A percentile compares a stretch with the other conserved stretches of the same genome.
Conservation (phyloP, 2,113 vertebrate species). For the Coracopsis vasa region DNA sequence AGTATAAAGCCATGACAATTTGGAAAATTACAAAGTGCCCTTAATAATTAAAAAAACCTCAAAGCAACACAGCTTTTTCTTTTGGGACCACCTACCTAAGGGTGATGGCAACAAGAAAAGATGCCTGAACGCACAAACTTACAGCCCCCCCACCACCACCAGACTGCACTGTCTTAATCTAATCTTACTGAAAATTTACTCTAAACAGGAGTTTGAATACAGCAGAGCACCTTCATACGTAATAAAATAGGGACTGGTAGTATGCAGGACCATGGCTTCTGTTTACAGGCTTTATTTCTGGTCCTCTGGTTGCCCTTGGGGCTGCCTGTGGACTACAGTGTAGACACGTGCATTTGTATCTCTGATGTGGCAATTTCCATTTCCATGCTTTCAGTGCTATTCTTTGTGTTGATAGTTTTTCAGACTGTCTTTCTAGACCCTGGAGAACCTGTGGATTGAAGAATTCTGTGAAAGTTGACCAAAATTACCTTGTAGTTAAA, state of each 20-base stretch:
- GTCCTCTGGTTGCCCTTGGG: neutral
- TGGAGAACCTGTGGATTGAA: neutral
- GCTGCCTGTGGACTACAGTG: neutral
- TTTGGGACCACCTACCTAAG: too few species aligned
- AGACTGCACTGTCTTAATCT: neutral
- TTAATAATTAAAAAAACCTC: too few species aligned
- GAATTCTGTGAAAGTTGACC: neutral
- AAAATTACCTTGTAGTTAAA: neutral
- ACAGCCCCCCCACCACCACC: neutral
- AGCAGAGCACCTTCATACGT: neutral
- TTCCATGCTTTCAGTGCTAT: neutral
- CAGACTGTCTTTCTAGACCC: neutral
- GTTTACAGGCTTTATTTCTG: neutral
- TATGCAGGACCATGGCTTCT: neutral
- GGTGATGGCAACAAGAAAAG: neutral
- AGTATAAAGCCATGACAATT: too few species aligned
- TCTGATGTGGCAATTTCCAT: neutral
- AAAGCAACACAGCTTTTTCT: too few species aligned
- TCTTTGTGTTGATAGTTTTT: neutral
- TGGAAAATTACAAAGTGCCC: too few species aligned
- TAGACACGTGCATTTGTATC: rapidly evolving
- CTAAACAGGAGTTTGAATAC: neutral
- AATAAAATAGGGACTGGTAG: neutral
- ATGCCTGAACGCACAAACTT: neutral
- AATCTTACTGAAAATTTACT: neutral